These are phyloP conservation scores for Tenebrosternarchus preto DNA, from an alignment of 2,113 vertebrate genomes.

Conservation along the genomic window DNA sequence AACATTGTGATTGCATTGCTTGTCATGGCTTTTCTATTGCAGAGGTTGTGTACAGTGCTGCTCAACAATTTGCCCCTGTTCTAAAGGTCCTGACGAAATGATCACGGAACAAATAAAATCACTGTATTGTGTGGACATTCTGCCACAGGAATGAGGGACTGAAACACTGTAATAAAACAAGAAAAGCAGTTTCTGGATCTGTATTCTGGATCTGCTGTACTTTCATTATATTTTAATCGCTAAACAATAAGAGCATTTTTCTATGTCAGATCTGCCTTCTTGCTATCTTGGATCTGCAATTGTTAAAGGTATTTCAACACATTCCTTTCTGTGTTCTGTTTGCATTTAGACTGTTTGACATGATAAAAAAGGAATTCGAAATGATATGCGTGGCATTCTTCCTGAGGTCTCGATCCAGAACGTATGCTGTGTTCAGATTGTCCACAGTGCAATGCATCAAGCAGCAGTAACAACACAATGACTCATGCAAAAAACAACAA, in stretches of 20 bases:
- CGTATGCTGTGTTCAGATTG: background rate
- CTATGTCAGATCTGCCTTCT: background rate
- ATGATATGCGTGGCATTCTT: background rate
- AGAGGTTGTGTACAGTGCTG: background rate
- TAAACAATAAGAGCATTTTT: background rate
- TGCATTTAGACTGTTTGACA: background rate
- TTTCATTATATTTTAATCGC: background rate
- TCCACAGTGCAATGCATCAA: conserved; percentile 6
- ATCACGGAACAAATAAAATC: background rate
- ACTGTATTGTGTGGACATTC: background rate
- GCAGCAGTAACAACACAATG: conserved; percentile 24
- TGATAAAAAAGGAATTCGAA: background rate
- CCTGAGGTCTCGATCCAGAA: conserved; percentile 12
- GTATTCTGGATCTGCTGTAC: background rate
- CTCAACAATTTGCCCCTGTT: background rate
- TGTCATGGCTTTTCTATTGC: background rate
- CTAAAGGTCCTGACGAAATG: background rate
- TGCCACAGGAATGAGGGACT: background rate
- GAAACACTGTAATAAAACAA: background rate
- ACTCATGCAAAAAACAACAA: background rate
- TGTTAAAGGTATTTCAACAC: background rate
- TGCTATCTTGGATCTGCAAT: background rate
- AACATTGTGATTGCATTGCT: background rate
- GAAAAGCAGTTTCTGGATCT: background rate
- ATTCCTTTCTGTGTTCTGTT: conserved; percentile 14